Evolutionary conservation across 2,797 vertebrate species (phyloP), one percentile per base, ranked within the genome.

Genomic region (Pagetopsis macropterus): DNA sequence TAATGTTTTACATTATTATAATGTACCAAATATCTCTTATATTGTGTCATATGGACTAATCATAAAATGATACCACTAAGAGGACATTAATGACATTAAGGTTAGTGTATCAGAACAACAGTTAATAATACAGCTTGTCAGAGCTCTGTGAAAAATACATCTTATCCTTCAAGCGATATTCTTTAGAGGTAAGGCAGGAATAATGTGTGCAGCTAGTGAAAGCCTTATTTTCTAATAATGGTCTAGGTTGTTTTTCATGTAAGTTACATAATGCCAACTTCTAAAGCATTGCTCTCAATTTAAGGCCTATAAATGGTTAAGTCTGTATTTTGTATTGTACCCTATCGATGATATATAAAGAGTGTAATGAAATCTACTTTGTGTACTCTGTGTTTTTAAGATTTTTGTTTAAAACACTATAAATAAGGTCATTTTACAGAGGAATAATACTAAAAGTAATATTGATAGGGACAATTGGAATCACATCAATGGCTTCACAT

Each of bases 261-360:
- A 43, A 82, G 72, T 51, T 58, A 50, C 46, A 76, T 67, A 84
- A 82, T 68, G 77, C 75, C 61, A 76, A 72, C 63, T 43, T 79
- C 52, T 75, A 62, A 79, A 84, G 59, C 45, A 41, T 51, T 65
- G 27, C 40, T 78, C 62, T 81, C 62, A 3, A 57, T 82, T 79
- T 78, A 86, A 81, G 49, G 60, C 72, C 58, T 75, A 75, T 83
- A 76, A 77, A 77, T 72, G 84, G 65, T 83, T 75, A 71, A 78
- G 54, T 87, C 70, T 90, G 85, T 83, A 81, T 89, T 92, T 90
- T 93, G 68, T 90, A 87, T 89, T 80, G 77, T 91, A 74, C 78
- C 62, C 48, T 63, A 48, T 79, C 75, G 72, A 62, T 70, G 70
- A 72, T 40, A 67, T 84, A 88, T 85, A 87, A 84, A 85, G 66